Conservation (phyloP, 2,113 vertebrate genomes). For the Ictalurus furcatus region DNA sequence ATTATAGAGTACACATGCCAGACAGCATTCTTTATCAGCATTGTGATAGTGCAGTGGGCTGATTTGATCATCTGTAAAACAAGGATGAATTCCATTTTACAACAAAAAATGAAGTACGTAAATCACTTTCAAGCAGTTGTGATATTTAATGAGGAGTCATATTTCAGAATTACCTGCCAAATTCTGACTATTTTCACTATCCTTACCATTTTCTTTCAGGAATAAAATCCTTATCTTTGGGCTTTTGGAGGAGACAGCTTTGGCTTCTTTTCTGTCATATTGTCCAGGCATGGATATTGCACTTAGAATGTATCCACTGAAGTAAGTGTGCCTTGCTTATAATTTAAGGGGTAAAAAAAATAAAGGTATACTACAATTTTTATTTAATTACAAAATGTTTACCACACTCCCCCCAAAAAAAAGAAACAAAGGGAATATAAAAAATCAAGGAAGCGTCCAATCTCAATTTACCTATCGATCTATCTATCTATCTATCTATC, state of each 20-base stretch:
- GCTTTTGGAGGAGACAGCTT: constrained; percentile 77
- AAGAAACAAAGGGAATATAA: neutral
- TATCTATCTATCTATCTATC: no score
- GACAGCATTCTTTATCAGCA: constrained; percentile 89
- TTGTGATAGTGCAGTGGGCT: constrained; percentile 90
- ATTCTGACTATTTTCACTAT: neutral
- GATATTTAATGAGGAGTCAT: neutral
- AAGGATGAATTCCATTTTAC: constrained; percentile 85
- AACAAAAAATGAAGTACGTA: constrained; percentile 91
- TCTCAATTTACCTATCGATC: no score
- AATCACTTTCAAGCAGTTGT: neutral
- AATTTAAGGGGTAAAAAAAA: neutral
- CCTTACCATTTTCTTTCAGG: constrained; percentile 51
- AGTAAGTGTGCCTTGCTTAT: constrained; percentile 72
- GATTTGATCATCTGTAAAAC: constrained; percentile 94
- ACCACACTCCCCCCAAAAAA: neutral
- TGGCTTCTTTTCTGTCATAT: constrained; percentile 79
- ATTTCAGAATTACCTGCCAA: neutral
- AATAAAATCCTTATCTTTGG: constrained; percentile 79
- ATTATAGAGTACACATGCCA: constrained; percentile 93
- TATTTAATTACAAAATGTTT: neutral
- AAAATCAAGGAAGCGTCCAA: no score
- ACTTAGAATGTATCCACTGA: constrained; percentile 79
- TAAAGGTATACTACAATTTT: neutral
- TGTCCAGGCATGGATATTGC: constrained; percentile 79